Base-by-base conservation (phyloP, 2,113 vertebrate genomes). In the Triplophysa siluroides region DNA sequence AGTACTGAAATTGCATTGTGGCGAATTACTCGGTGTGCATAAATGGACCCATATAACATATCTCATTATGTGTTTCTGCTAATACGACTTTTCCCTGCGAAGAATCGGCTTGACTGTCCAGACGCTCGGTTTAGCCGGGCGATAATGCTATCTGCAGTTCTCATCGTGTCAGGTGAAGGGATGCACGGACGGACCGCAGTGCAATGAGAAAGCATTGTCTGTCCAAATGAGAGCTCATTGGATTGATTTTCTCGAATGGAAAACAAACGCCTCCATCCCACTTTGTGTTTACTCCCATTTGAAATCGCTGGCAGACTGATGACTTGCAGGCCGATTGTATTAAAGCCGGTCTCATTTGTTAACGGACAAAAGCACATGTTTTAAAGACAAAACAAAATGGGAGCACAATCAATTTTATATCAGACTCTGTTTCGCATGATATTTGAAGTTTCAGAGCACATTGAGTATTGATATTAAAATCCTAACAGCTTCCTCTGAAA, bases 181-280 rank as follows among this genome's bases (percentile, higher is more conserved):
- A 77, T 80, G 47, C 58, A 21, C 11, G 33, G 61, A 67, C 52
- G 8, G 38, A 67, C 70, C 7, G 68, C 58, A 58, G 45, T 14
- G 69, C 41, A 77, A 77, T 65, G 75, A 77, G 63, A 65, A 62
- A 13, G 68, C 68, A 76, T 84, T 78, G 83, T 74, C 74, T 80
- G 41, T 67, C 78, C 26, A 73, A 78, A 86, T 75, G 64, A 70
- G 47, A n/a, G 68, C 66, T 83, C 54, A 71, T 82, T 77, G 68
- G 69, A 84, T 86, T 86, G 80, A 82, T 84, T 84, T 80, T 65
- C 61, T 80, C 45, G 81, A 82, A 85, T 83, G 73, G 79, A 76
- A 83, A 86, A 79, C 62, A 83, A 79, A 83, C 74, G 65, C 69
- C 72, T 63, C 62, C 64, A 16, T 66, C 66, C 64, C 56, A 73